These are phyloP conservation scores for Halictus rubicundus DNA, from an alignment of 1,140 invertebrate species.

Conservation along the genomic window DNA sequence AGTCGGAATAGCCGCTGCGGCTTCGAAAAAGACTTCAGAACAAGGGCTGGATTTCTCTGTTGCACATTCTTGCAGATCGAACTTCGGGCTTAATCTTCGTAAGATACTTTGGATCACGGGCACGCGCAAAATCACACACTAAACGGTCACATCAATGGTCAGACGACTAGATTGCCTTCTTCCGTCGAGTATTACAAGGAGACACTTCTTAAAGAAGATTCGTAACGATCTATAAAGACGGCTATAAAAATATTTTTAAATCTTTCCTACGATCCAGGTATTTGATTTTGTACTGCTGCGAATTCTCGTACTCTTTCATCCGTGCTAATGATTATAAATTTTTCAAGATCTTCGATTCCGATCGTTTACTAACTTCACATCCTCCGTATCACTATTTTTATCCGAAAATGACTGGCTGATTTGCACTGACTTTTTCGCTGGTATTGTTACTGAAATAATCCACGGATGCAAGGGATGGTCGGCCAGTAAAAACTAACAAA, in stretches of 20 bases:
- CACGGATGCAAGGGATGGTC: background rate
- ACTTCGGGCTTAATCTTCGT: background rate
- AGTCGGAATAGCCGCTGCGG: conserved; percentile 11
- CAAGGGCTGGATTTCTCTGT: background rate
- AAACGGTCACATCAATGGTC: conserved; percentile 17
- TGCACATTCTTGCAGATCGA: conserved; percentile 23
- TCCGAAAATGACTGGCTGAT: background rate
- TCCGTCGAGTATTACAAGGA: conserved; percentile 14
- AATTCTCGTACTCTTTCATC: background rate
- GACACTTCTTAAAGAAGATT: background rate
- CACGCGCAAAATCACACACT: conserved; percentile 15
- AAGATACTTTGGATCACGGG: background rate
- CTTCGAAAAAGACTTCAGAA: background rate
- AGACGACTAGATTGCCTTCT: conserved; percentile 21
- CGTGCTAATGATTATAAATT: background rate
- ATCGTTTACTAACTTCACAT: background rate
- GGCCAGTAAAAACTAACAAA: background rate
- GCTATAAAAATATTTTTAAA: background rate
- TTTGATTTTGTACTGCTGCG: background rate
- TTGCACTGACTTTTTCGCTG: background rate
- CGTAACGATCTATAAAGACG: background rate
- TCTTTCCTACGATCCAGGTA: background rate
- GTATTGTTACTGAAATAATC: background rate
- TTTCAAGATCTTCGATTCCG: background rate
- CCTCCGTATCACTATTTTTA: background rate